These are phyloP conservation scores for Diabrotica undecimpunctata DNA, from an alignment of 1,140 invertebrate species.

Conservation along the genomic window DNA sequence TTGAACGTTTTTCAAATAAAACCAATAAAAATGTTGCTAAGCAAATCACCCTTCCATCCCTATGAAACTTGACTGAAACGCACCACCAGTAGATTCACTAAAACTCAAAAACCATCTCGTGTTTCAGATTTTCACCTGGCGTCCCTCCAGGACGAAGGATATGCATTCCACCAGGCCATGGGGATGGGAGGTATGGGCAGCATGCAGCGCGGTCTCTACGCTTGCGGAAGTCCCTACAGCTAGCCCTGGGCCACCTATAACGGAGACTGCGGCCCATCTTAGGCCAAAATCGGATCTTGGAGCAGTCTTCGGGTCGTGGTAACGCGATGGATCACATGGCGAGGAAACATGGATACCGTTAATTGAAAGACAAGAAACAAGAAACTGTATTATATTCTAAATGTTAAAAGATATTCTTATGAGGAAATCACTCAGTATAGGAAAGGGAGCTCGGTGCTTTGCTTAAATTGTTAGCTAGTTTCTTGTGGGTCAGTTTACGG, in stretches of 20 bases:
- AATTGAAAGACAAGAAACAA: no score
- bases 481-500: no score
- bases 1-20: not conserved
- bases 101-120: not conserved
- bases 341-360: not conserved
- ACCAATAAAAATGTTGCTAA: not conserved
- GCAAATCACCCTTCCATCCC: conserved; percentile 15
- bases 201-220: conserved; percentile 51
- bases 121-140: conserved; percentile 52
- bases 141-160: conserved; percentile 51
- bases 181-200: conserved; percentile 50
- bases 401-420: no score
- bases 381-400: no score
- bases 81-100: not conserved
- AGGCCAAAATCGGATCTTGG: conserved; percentile 43
- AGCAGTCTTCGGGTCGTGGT: conserved; percentile 44
- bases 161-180: conserved; percentile 51
- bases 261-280: conserved; percentile 49
- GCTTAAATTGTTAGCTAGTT: no score
- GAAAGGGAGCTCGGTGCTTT: no score
- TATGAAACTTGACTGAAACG: conserved; percentile 6
- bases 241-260: conserved; percentile 51
- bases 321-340: conserved; percentile 29
- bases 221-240: conserved; percentile 51
- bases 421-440: no score